Base-by-base conservation (phyloP, 1,140 invertebrate species). In the Phortica variegata region DNA sequence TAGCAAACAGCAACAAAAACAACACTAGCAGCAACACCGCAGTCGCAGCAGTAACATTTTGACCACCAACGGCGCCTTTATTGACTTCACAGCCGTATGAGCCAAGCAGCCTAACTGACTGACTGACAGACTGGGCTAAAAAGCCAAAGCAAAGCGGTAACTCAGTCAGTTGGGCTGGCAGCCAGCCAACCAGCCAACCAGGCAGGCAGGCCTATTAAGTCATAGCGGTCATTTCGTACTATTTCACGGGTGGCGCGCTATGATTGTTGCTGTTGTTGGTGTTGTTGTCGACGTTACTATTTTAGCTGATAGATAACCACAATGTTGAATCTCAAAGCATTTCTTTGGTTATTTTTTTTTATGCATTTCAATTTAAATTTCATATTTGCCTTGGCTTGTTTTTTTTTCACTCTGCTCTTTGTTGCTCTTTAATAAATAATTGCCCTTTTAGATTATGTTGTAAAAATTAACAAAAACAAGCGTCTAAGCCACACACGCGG, bases 51-150 rank as follows among this genome's bases (percentile, higher is more conserved):
- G 58, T 56, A 59, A 65, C 65, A 65, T 69, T 62, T 66, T 60
- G 69, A 66, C 69, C 69, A 73, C 69, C 69, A 72, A 72, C 68
- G 61, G 69, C 57, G 69, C 68, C 69, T 73, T 73, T 73, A 73
- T 73, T 72, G 68, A 56, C 60, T 69, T 52, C 60, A 56, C 38
- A 38, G 31, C 40, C 9, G 46, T 42, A 44, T 52, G 29, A 43
- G 33, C 55, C 13, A 39, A 44, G 4, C 47, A 43, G 20, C 26
- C 45, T 56, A 55, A 43, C 56, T 58, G 56, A 55, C 50, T 46
- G 36, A 19, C 29, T 6, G 23, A 26, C 23, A 26, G 23, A 26
- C 23, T 6, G 5, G 23, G n/a, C n/a, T n/a, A n/a, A n/a, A n/a
- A n/a, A n/a, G n/a, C n/a, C n/a, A n/a, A n/a, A n/a, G n/a, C n/a